Evolutionary conservation across 1,140 invertebrate genomes (phyloP), one percentile per base, ranked within the genome.

Genomic region (Atta texana): DNA sequence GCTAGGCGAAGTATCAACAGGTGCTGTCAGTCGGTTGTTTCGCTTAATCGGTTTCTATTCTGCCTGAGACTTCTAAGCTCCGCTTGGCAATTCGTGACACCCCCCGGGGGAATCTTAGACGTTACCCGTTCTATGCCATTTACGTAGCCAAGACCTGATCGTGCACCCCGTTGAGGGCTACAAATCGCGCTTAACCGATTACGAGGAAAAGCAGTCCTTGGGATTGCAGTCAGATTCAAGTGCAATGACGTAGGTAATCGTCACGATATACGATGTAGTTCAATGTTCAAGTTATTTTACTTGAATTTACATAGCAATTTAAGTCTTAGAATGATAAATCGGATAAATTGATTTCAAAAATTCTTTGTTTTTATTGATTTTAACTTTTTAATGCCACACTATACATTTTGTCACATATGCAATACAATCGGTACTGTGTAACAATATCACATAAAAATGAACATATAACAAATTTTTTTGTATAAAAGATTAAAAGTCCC

Each of bases 1-100:
- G 72, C 86, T 64, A 87, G 63, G 69, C 69, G 78, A 84, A 88
- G 85, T 88, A 93, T 93, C 92, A 93, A 93, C 92, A 93, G 92
- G 92, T 93, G 91, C 86, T 91, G 91, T 88, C 89, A 91, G 88
- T 90, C 82, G 89, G 89, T 92, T 93, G 92, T 92, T 93, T 92
- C 90, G 88, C 82, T 93, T 93, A 93, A 93, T 93, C 90, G 91
- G 86, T 89, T 85, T 77, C 90, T 91, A 92, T 92, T 90, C 88
- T 88, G 86, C 76, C 76, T 75, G 84, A 90, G 90, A 91, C 80
- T 92, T 92, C 85, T 90, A 91, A 90, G 88, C 88, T 89, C 71
- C 63, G 71, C 64, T 64, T 64, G 71, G 72, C 75, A 87, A 91
- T 91, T 88, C 89, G 76, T 71, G 89, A 88, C 82, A 78, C 21